Conservation (phyloP, 2,113 vertebrate species). For the Phodopus roborovskii region DNA sequence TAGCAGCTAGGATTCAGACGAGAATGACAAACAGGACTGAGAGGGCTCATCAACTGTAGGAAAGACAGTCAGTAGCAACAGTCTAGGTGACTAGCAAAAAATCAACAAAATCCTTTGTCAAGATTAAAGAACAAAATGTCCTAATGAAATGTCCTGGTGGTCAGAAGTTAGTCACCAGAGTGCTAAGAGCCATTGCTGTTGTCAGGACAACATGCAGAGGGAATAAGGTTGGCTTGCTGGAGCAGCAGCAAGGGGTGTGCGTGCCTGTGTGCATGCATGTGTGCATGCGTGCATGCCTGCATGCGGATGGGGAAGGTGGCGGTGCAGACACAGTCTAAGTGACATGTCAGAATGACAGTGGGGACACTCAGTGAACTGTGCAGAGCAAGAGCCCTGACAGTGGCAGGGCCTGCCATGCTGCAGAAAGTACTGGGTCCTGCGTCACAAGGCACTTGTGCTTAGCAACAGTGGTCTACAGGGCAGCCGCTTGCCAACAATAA, state of each 20-base stretch:
- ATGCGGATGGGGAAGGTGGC: neutral
- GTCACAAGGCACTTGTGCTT: neutral
- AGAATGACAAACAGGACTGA: neutral
- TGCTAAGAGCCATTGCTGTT: neutral
- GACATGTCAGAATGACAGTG: neutral
- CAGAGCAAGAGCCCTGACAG: neutral
- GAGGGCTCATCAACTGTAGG: neutral
- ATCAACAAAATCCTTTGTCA: neutral
- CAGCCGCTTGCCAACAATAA: neutral
- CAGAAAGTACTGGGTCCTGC: neutral
- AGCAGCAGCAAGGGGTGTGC: accelerated
- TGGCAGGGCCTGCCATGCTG: accelerated
- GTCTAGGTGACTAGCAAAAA: neutral
- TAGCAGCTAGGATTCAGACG: neutral
- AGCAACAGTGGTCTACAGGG: neutral
- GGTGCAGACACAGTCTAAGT: neutral
- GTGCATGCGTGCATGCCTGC: too few relatives aligned
- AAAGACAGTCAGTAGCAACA: neutral
- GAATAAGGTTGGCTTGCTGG: neutral
- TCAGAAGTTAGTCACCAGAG: neutral
- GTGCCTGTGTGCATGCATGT: too few relatives aligned
- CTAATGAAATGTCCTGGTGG: neutral
- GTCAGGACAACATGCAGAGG: neutral
- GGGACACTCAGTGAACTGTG: neutral
- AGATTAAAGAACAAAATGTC: neutral